phyloP scores from a whole-genome alignment of 2,797 vertebrate genomes.

The Oreochromis grahami region DNA sequence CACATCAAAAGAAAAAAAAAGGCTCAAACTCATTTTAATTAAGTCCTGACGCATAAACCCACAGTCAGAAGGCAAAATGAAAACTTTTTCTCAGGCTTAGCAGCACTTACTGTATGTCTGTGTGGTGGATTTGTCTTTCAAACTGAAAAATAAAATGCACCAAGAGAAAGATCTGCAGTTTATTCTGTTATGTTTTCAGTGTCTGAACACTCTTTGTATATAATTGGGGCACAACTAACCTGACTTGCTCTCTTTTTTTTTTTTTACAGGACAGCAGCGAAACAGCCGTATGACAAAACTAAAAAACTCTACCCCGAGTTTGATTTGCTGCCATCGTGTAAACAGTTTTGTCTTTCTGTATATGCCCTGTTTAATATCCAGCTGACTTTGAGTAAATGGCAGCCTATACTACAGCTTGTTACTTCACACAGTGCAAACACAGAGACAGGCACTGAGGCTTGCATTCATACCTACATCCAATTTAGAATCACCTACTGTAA shows the following conservation, averaged over 20 bases:
- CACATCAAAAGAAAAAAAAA: conserved; percentile 4
- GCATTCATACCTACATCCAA: background rate
- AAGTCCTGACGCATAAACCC: background rate
- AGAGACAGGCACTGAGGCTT: background rate
- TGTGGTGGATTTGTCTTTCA: background rate
- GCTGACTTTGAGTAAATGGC: background rate
- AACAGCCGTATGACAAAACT: background rate
- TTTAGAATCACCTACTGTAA: background rate
- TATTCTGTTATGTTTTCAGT: background rate
- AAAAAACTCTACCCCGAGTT: background rate
- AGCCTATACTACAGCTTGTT: background rate
- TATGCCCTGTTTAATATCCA: background rate
- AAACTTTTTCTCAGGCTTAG: background rate
- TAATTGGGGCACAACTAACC: background rate
- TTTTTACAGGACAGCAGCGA: background rate
- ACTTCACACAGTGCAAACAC: background rate
- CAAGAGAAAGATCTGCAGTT: background rate
- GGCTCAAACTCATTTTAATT: background rate
- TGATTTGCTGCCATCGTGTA: background rate
- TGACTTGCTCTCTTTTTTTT: background rate
- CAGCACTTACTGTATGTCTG: background rate
- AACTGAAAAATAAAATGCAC: background rate
- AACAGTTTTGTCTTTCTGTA: background rate
- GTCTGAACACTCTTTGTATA: background rate
- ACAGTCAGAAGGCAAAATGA: background rate